phyloP scores from a whole-genome alignment of 2,113 vertebrate species.

The Entelurus aequoreus region DNA sequence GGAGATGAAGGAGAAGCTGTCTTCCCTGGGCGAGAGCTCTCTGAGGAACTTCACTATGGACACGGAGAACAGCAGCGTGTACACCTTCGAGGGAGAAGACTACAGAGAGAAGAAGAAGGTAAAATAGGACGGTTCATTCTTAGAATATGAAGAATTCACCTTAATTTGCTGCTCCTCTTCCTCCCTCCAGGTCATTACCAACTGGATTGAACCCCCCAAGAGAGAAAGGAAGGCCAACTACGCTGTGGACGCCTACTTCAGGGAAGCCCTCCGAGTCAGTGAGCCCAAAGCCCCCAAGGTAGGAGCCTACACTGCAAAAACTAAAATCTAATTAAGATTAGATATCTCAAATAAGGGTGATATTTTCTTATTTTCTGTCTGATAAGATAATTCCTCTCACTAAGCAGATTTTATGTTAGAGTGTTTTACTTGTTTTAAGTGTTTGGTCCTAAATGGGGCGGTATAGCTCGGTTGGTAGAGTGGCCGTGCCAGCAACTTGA shows the following conservation, averaged over 20 bases:
- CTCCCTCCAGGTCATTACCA: constrained; percentile 81
- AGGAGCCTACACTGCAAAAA: no score
- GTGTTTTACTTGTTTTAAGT: no score
- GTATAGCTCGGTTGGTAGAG: no score
- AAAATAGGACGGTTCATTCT: not conserved
- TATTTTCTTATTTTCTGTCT: no score
- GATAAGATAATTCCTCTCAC: no score
- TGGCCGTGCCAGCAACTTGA: no score
- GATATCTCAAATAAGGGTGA: no score
- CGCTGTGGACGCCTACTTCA: constrained; percentile 96
- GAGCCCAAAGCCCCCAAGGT: constrained; percentile 99
- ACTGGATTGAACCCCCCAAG: constrained; percentile 98
- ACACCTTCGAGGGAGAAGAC: constrained; percentile 98
- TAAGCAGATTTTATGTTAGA: no score
- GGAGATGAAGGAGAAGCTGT: constrained; percentile 94
- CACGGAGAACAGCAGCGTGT: constrained; percentile 93
- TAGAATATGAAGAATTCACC: no score
- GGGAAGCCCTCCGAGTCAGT: constrained; percentile 95
- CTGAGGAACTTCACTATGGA: constrained; percentile 98
- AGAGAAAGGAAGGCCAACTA: constrained; percentile 98
- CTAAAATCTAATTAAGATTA: no score
- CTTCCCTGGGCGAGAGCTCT: constrained; percentile 88
- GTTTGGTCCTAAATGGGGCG: no score
- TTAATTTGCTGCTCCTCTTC: not conserved
- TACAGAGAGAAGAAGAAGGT: constrained; percentile 99